phyloP scores from a whole-genome alignment of 2,797 vertebrate genomes.

The Okamejei kenojei region DNA sequence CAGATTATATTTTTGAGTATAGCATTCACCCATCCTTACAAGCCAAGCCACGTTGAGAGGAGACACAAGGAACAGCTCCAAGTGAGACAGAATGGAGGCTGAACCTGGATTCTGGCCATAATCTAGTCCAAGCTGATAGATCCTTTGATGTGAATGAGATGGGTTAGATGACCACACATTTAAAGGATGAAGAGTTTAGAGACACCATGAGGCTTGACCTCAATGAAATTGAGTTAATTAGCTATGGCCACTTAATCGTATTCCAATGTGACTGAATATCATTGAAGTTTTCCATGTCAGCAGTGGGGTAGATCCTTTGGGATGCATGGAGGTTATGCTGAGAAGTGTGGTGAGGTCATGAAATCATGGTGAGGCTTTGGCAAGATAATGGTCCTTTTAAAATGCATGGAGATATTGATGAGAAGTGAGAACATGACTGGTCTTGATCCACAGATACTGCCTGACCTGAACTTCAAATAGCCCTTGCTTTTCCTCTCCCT shows the following conservation, averaged over 20 bases:
- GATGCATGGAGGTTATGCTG: not conserved
- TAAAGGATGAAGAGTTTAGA: not conserved
- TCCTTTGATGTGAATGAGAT: not conserved
- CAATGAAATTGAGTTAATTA: not conserved
- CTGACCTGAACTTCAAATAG: no score
- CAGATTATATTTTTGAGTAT: conserved; percentile 50
- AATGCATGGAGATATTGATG: not conserved
- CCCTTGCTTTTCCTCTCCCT: no score
- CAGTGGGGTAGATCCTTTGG: not conserved
- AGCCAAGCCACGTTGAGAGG: conserved; percentile 39
- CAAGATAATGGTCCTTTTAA: not conserved
- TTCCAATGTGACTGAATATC: not conserved
- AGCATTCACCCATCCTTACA: conserved; percentile 49
- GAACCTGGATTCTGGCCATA: not conserved
- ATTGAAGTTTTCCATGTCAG: not conserved
- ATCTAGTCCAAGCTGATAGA: not conserved
- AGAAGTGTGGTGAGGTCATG: no score
- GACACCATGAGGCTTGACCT: no score
- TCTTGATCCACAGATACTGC: no score
- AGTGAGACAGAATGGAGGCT: not conserved
- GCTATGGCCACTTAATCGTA: not conserved
- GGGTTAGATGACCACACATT: not conserved
- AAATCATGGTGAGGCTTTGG: no score
- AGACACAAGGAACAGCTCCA: not conserved
- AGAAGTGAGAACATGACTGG: no score